A percentile compares a stretch with the other conserved stretches of the same genome.
phyloP scores from a whole-genome alignment of 1,140 invertebrate genomes.

The Drosophila tristis region DNA sequence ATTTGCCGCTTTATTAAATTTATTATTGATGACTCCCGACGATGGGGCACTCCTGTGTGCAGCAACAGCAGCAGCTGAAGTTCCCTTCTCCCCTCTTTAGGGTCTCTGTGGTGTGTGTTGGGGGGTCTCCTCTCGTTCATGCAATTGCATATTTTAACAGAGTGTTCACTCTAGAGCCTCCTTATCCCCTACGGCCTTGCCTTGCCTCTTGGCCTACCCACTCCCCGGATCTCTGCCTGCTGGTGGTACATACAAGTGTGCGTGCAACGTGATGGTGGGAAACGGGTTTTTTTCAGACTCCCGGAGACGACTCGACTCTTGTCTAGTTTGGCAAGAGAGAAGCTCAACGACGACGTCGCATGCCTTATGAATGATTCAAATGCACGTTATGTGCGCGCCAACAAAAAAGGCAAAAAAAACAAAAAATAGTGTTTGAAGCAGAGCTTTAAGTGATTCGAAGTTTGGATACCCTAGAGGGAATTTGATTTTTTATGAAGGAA shows the following conservation, averaged over 20 bases:
- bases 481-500: too few species aligned
- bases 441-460: neutral
- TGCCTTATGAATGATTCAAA: conserved; percentile 83
- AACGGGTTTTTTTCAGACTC: conserved; percentile 58
- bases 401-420: conserved; percentile 33
- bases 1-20: conserved; percentile 61
- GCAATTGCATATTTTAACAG: conserved; percentile 78
- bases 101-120: conserved; percentile 4
- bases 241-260: conserved; percentile 15
- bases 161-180: conserved; percentile 14
- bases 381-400: conserved; percentile 70
- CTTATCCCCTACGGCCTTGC: neutral
- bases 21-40: conserved; percentile 67
- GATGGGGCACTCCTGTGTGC: conserved; percentile 53
- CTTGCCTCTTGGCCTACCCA: conserved; percentile 8
- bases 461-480: conserved; percentile 6
- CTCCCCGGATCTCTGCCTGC: conserved; percentile 29
- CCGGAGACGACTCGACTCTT: conserved; percentile 26
- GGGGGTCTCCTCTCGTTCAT: conserved; percentile 40
- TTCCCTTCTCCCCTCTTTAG: conserved; percentile 34
- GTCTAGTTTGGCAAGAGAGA: conserved; percentile 58
- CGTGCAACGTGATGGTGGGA: conserved; percentile 46
- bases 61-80: conserved; percentile 57
- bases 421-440: neutral
- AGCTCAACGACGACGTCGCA: conserved; percentile 64